Percentiles rank a stretch among this genome's conserved stretches.
phyloP scores from a whole-genome alignment of 1,140 invertebrate genomes.

The Drosophila kepulauana region DNA sequence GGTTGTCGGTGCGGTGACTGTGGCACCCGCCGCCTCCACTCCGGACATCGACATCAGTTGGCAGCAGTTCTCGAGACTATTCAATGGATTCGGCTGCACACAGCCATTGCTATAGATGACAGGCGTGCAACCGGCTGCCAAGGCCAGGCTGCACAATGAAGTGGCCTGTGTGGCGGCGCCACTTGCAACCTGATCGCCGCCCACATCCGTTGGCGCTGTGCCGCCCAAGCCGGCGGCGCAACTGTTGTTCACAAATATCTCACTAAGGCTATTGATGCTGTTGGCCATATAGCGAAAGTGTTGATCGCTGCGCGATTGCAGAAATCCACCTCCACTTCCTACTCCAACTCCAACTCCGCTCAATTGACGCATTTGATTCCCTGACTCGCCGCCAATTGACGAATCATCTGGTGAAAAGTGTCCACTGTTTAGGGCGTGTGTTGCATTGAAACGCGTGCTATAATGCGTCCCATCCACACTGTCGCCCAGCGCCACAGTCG shows the following conservation, averaged over 20 bases:
- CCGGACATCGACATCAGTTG: slow-evolving; percentile 39
- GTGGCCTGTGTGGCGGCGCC: slow-evolving; percentile 52
- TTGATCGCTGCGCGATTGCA: slow-evolving; percentile 81
- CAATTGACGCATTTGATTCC: background rate
- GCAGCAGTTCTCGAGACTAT: slow-evolving; percentile 81
- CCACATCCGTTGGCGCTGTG: background rate
- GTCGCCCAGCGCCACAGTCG: slow-evolving; percentile 57
- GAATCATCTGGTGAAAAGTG: slow-evolving; percentile 51
- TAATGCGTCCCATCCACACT: slow-evolving; percentile 52
- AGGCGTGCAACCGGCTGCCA: slow-evolving; percentile 53
- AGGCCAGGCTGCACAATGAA: slow-evolving; percentile 60
- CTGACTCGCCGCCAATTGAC: slow-evolving; percentile 1
- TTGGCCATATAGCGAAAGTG: slow-evolving; percentile 79
- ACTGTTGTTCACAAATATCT: slow-evolving; percentile 80
- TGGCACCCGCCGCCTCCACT: slow-evolving; percentile 8
- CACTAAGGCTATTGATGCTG: slow-evolving; percentile 80
- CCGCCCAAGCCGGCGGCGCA: slow-evolving; percentile 52
- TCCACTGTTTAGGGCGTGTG: slow-evolving; percentile 59
- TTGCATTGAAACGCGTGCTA: slow-evolving; percentile 61
- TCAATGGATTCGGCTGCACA: slow-evolving; percentile 74
- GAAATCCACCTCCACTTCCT: slow-evolving; percentile 39
- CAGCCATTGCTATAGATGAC: slow-evolving; percentile 69
- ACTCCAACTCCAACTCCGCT: too few species aligned
- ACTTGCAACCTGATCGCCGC: slow-evolving; percentile 20
- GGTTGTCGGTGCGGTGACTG: slow-evolving; percentile 42